These are phyloP conservation scores for Octopus bimaculoides DNA, from an alignment of 1,140 invertebrate species.

Conservation along the genomic window DNA sequence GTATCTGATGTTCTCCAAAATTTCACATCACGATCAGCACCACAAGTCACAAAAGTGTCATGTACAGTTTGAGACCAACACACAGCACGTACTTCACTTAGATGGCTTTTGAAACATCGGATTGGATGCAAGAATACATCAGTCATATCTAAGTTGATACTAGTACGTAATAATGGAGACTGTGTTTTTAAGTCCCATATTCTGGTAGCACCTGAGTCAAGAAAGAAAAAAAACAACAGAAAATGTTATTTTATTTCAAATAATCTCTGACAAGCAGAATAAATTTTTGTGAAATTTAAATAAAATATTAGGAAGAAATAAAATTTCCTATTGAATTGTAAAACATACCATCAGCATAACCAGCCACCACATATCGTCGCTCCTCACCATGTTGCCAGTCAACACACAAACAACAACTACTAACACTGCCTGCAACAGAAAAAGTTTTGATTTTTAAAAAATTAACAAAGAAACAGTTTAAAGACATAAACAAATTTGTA, in stretches of 20 bases:
- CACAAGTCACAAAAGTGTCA: slow-evolving; percentile 2
- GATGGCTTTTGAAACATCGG: slow-evolving; percentile 4
- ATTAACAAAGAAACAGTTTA: not conserved
- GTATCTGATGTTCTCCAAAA: not conserved
- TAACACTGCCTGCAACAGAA: not conserved
- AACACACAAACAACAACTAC: slow-evolving; percentile 11
- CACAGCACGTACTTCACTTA: not conserved
- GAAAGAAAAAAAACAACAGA: not conserved
- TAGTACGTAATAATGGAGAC: slow-evolving; percentile 2
- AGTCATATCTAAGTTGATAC: not conserved
- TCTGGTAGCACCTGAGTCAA: not conserved
- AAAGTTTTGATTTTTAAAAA: not conserved
- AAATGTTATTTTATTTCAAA: not conserved
- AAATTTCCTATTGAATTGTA: not conserved
- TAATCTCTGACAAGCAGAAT: no score
- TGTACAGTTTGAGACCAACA: not conserved
- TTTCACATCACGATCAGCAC: slow-evolving; percentile 6
- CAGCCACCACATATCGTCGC: not conserved
- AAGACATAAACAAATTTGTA: no score
- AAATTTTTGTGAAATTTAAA: not conserved
- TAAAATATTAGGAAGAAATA: not conserved
- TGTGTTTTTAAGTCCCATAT: slow-evolving; percentile 10
- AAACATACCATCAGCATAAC: slow-evolving; percentile 8
- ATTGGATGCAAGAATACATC: not conserved
- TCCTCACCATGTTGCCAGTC: slow-evolving; percentile 5